phyloP scores from a whole-genome alignment of 2,797 vertebrate species.

The Catharus ustulatus region DNA sequence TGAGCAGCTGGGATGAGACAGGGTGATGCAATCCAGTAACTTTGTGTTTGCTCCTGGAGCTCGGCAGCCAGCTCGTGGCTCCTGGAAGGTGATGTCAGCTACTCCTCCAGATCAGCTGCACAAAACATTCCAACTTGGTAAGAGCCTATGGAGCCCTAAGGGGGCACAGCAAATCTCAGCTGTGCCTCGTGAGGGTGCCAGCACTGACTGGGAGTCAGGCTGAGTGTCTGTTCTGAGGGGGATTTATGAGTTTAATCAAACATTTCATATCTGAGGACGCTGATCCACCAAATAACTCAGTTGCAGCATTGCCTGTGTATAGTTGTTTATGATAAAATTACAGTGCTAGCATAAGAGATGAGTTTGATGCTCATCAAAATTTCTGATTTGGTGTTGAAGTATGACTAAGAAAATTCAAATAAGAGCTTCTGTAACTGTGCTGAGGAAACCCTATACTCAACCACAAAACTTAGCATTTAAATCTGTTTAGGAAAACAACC shows the following conservation, averaged over 20 bases:
- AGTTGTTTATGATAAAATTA: not conserved
- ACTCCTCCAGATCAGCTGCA: not conserved
- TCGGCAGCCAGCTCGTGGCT: not conserved
- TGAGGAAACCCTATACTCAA: slow-evolving; percentile 39
- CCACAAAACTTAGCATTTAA: slow-evolving; percentile 45
- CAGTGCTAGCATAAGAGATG: not conserved
- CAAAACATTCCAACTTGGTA: not conserved
- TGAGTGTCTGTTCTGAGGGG: not conserved
- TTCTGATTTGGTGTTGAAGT: not conserved
- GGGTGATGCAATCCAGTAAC: not conserved
- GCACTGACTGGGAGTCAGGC: not conserved
- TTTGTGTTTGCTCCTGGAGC: not conserved
- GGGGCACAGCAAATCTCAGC: not conserved
- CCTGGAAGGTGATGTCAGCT: not conserved
- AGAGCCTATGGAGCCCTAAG: not conserved
- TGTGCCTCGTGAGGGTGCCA: not conserved
- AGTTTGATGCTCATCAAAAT: slow-evolving; percentile 1
- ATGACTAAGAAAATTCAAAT: slow-evolving; percentile 36
- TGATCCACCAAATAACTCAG: not conserved
- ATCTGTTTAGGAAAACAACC: slow-evolving; percentile 50
- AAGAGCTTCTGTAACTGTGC: not conserved
- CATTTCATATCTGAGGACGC: not conserved
- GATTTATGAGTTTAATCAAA: slow-evolving; percentile 21
- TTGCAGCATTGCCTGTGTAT: not conserved
- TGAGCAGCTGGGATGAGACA: not conserved